Evolutionary conservation across 1,140 invertebrate species (phyloP), one percentile per base, ranked within the genome.

Genomic region (Chironomus striatipennis): DNA sequence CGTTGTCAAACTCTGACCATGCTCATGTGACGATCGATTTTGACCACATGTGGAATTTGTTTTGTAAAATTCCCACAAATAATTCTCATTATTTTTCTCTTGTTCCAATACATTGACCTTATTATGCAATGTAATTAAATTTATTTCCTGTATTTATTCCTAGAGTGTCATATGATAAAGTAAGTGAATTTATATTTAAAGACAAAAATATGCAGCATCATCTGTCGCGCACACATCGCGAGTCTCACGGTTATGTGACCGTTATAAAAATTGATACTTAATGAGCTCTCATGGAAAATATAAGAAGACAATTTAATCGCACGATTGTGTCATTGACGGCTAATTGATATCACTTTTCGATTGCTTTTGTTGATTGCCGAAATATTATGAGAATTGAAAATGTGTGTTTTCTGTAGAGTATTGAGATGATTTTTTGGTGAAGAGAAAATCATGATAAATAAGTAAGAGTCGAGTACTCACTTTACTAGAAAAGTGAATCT

Each of bases 341-440:
- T 70, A 70, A 70, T 70, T 70, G 17, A 70, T 70, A 20, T 70
- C 65, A 70, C 65, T 70, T 70, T 70, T 20, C 65, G 65, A 70
- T 20, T 21, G 65, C 65, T 70, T 70, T 70, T 70, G 20, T 70
- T 10, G 18, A 9, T 17, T 12, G 20, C 20, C 20, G 65, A 70
- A 67, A 70, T 70, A 70, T 57, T 57, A 5, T 34, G 5, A 34
- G 24, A 5, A 34, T 34, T 1, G 1, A 2, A 34, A 34, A 34
- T 34, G 5, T n/a, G n/a, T n/a, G n/a, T n/a, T 34, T 34, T 34
- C 5, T 34, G 24, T 5, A n/a, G 24, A 5, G 24, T 34, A 34
- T 34, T 34, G 24, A 34, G 24, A 34, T 34, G 24, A n/a, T n/a
- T n/a, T n/a, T n/a, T n/a, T 34, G 24, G 24, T n/a, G n/a, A n/a